phyloP scores from a whole-genome alignment of 2,797 vertebrate genomes.

The Phyllotis vaccarum region DNA sequence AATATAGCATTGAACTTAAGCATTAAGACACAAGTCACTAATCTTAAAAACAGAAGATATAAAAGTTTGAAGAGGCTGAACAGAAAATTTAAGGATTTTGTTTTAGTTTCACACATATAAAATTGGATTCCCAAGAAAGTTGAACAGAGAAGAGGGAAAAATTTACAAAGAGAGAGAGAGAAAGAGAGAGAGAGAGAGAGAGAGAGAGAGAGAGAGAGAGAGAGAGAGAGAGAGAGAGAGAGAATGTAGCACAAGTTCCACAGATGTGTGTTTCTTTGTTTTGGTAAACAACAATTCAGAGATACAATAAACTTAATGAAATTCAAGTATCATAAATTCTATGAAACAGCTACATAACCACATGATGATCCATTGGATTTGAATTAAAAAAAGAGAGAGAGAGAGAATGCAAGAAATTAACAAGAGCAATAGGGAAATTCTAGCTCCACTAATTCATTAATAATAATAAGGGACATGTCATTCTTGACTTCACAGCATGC shows the following conservation, averaged over 20 bases:
- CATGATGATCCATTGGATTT: background rate
- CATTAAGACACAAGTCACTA: background rate
- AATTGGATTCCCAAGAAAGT: background rate
- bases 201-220: background rate
- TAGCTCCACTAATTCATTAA: background rate
- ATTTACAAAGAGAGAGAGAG: too few species aligned
- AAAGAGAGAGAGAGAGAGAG: background rate
- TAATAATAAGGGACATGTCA: background rate
- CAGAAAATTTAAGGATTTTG: background rate
- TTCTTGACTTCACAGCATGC: background rate
- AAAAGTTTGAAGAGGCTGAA: background rate
- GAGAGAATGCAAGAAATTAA: background rate
- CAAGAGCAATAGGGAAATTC: background rate
- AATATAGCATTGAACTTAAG: background rate
- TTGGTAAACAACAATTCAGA: background rate
- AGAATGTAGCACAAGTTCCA: background rate
- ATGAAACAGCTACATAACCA: background rate
- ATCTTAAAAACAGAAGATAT: background rate
- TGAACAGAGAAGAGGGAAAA: background rate
- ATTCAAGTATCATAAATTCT: constrained; percentile 22
- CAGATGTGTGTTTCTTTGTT: background rate
- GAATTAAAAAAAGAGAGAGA: background rate
- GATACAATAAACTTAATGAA: background rate
- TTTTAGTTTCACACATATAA: background rate
- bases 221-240: background rate